phyloP scores from a whole-genome alignment of 2,113 vertebrate genomes.

The Trogon melanurus region DNA sequence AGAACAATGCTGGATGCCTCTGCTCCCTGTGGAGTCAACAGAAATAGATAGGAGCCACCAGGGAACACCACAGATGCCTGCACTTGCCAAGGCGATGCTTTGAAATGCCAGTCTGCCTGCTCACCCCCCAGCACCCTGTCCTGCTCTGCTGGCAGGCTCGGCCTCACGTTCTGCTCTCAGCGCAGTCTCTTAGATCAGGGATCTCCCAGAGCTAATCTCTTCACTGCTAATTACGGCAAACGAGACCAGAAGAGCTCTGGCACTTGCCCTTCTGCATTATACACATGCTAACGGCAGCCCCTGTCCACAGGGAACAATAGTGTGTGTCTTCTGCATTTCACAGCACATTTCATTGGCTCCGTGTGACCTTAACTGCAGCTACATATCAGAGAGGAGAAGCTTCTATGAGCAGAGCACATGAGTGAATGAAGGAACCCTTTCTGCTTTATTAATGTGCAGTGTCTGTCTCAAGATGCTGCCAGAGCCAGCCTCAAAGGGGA shows the following conservation, averaged over 20 bases:
- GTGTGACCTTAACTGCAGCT: conserved; percentile 28
- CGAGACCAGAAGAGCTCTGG: conserved; percentile 36
- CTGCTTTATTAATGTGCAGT: background rate
- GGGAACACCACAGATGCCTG: background rate
- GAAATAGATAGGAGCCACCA: background rate
- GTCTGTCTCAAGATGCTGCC: conserved; percentile 7
- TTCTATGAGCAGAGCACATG: background rate
- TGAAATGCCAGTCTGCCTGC: background rate
- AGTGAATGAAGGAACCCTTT: background rate
- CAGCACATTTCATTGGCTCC: conserved; percentile 26
- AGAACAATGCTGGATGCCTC: background rate
- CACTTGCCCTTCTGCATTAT: conserved; percentile 48
- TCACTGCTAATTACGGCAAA: conserved; percentile 58
- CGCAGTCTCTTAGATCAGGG: background rate
- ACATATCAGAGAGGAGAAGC: background rate
- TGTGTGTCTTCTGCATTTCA: conserved; percentile 15
- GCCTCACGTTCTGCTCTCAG: background rate
- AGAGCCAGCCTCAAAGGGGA: background rate
- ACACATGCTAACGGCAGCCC: conserved; percentile 4
- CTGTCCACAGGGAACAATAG: conserved; percentile 5
- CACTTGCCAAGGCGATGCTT: background rate
- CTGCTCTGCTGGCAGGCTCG: background rate
- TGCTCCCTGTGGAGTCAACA: background rate
- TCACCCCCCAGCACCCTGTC: background rate
- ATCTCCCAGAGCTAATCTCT: conserved; percentile 54